Conservation (phyloP, 2,888 invertebrate species). For the Synergus umbraculus region DNA sequence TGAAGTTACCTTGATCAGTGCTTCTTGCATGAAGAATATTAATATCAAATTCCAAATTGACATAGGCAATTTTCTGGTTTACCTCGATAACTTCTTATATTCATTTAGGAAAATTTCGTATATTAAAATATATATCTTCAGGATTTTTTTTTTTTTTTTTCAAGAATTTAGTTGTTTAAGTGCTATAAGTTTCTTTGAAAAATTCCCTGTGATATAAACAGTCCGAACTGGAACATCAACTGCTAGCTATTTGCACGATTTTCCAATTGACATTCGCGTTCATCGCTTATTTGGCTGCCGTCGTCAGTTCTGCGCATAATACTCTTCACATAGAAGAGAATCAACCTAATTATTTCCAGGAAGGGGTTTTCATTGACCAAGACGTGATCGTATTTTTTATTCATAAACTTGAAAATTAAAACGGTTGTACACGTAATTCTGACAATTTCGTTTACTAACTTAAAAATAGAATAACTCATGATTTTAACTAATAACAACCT, state of each 20-base stretch:
- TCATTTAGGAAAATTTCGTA: neutral
- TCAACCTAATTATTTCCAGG: conserved; percentile 24
- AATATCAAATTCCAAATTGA: neutral
- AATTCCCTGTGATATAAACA: neutral
- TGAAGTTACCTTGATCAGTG: neutral
- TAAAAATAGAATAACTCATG: neutral
- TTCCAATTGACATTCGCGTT: conserved; percentile 71
- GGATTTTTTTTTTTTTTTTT: neutral
- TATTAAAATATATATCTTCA: neutral
- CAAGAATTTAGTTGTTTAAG: neutral
- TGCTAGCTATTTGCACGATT: conserved; percentile 69
- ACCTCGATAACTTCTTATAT: neutral
- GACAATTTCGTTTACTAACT: neutral
- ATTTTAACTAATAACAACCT: conserved; percentile 1
- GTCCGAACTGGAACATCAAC: conserved; percentile 40
- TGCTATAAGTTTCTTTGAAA: neutral
- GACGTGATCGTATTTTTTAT: neutral
- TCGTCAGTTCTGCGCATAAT: conserved; percentile 19
- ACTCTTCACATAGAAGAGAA: conserved; percentile 20
- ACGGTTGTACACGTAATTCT: neutral
- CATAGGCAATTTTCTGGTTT: neutral
- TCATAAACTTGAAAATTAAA: neutral
- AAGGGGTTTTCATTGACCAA: conserved; percentile 28
- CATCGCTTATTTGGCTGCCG: conserved; percentile 39
- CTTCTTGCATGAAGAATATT: neutral